These are phyloP conservation scores for Panthera uncia DNA, from an alignment of 2,113 vertebrate species.

Conservation along the genomic window DNA sequence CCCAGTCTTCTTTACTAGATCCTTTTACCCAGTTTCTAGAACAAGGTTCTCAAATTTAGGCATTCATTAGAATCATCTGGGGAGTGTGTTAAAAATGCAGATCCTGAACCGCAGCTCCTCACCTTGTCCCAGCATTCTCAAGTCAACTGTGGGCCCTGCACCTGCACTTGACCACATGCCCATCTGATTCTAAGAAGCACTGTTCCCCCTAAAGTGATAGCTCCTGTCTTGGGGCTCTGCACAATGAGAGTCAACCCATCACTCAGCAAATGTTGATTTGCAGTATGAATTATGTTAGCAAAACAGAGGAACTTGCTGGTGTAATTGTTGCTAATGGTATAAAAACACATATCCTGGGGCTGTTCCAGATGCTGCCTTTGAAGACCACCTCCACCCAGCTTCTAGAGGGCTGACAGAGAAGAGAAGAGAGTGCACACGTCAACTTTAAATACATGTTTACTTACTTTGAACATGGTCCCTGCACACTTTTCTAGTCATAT, in stretches of 20 bases:
- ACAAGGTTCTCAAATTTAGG: neutral
- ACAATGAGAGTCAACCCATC: neutral
- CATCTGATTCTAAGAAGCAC: neutral
- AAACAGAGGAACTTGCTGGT: constrained; percentile 1
- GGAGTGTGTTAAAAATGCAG: neutral
- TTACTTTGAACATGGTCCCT: neutral
- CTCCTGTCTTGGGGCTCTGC: neutral
- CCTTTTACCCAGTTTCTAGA: neutral
- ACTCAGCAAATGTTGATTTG: constrained; percentile 48
- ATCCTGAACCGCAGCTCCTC: no score
- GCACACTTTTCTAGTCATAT: neutral
- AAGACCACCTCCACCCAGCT: neutral
- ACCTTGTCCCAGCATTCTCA: neutral
- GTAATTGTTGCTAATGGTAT: neutral
- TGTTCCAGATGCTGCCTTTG: neutral
- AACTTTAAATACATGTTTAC: neutral
- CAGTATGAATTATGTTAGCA: neutral
- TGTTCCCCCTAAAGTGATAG: neutral
- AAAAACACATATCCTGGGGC: neutral
- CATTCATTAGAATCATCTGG: neutral
- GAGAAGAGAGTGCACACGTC: accelerated
- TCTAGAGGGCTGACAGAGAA: neutral
- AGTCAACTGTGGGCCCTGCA: neutral
- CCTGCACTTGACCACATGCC: neutral
- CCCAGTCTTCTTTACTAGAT: neutral